phyloP scores from a whole-genome alignment of 2,797 vertebrate genomes.

The Falco cherrug region DNA sequence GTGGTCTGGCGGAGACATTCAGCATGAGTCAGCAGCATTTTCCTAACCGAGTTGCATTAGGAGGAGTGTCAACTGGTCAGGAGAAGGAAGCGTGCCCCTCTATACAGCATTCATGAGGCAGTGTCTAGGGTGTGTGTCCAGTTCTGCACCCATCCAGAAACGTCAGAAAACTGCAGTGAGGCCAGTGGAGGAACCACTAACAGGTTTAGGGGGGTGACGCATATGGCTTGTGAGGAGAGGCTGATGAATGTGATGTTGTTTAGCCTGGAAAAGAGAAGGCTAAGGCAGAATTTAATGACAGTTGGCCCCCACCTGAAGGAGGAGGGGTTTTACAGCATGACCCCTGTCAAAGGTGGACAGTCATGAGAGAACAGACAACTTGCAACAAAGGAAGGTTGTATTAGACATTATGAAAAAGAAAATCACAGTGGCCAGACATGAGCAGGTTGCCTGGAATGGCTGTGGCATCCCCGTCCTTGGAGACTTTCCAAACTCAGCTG shows the following conservation, averaged over 20 bases:
- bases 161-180: background rate
- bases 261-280: background rate
- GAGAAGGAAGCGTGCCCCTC: background rate
- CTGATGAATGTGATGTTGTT: background rate
- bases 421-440: background rate
- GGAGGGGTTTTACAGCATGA: background rate
- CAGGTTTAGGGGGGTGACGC: background rate
- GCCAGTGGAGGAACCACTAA: background rate
- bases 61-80: background rate
- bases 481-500: background rate
- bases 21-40: background rate
- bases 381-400: background rate
- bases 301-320: background rate
- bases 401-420: background rate
- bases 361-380: background rate
- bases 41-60: background rate
- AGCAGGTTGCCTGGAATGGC: background rate
- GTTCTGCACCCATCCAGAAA: background rate
- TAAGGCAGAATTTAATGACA: background rate
- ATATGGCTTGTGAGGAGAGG: background rate
- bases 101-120: background rate
- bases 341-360: background rate
- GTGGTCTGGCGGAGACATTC: background rate
- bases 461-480: background rate
- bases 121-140: background rate